These are phyloP conservation scores for Centruroides vittatus DNA, from an alignment of 1,140 invertebrate species.

Conservation along the genomic window DNA sequence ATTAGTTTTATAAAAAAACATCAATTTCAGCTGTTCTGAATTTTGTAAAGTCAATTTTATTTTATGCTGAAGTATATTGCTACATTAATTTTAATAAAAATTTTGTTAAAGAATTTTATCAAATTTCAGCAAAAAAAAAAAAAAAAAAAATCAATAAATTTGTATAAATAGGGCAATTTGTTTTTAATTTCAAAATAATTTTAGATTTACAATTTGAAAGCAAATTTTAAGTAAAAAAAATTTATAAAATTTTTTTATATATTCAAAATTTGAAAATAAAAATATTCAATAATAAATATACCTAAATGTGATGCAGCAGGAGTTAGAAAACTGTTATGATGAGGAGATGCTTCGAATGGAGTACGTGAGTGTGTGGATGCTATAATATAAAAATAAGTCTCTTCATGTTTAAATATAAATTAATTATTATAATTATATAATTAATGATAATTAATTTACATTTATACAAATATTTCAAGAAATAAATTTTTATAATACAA, in stretches of 20 bases:
- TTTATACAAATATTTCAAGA: neutral
- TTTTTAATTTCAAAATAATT: neutral
- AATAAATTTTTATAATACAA: too few species aligned
- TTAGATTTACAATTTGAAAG: neutral
- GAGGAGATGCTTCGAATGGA: constrained; percentile 40
- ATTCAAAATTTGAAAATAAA: neutral
- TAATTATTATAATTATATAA: neutral
- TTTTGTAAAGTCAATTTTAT: too few species aligned
- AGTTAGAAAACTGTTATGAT: constrained; percentile 45
- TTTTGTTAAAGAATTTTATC: too few species aligned
- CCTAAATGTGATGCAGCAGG: constrained; percentile 16
- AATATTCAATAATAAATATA: neutral
- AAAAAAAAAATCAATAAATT: too few species aligned
- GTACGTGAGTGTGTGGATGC: constrained; percentile 18
- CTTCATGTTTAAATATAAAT: neutral
- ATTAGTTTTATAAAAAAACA: too few species aligned
- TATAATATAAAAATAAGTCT: constrained; percentile 19
- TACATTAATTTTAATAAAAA: too few species aligned
- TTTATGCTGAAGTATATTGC: too few species aligned
- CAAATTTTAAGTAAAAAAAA: too few species aligned
- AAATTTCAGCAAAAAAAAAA: too few species aligned
- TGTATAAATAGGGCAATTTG: neutral
- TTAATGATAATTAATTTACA: too few species aligned
- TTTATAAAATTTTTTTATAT: too few species aligned
- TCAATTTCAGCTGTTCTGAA: too few species aligned